Evolutionary conservation across 2,113 vertebrate species (phyloP), one percentile per base, ranked within the genome.

Genomic region (Poeciliopsis retropinna): DNA sequence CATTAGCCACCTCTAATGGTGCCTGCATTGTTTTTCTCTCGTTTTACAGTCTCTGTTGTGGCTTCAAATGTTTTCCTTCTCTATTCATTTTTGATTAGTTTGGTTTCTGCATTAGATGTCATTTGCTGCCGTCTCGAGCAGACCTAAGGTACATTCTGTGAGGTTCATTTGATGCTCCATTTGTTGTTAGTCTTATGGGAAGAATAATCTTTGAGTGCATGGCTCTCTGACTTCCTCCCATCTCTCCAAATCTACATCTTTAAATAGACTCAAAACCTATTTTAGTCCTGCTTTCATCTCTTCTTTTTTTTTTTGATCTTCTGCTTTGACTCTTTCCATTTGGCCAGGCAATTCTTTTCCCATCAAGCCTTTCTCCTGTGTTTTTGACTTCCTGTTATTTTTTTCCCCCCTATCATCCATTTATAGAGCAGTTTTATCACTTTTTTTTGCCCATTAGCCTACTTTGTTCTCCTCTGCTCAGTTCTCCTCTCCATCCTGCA

Each of bases 401-500:
- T 60, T 72, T 54, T 25, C 47, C n/a, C n/a, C n/a, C n/a, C 76
- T 71, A 70, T 78, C 75, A 25, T 77, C 70, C 73, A 64, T 81
- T 82, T 75, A 79, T 74, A 74, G 39, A 70, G 12, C 70, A 19
- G 28, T 85, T 57, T 82, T 47, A 57, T 63, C 37, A 41, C 68
- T 67, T n/a, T 11, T 64, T 61, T 69, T 71, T 27, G 11, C 47
- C 72, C 61, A 73, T 90, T 81, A 82, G 28, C 73, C 82, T 83
- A 70, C 76, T 86, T 76, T 75, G n/a, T 34, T 89, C 89, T 67
- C 87, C 91, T 89, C 44, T 47, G 44, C 44, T 47, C 44, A 47
- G 29, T 34, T 89, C 90, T 70, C 87, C 91, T 89, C 87, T 91
- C 90, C 34, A 88, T 91, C 94, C 89, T 93, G 93, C 95, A 94